phyloP scores from a whole-genome alignment of 35 echinoderm and acorn worm genomes.

The Antedon bifida region DNA sequence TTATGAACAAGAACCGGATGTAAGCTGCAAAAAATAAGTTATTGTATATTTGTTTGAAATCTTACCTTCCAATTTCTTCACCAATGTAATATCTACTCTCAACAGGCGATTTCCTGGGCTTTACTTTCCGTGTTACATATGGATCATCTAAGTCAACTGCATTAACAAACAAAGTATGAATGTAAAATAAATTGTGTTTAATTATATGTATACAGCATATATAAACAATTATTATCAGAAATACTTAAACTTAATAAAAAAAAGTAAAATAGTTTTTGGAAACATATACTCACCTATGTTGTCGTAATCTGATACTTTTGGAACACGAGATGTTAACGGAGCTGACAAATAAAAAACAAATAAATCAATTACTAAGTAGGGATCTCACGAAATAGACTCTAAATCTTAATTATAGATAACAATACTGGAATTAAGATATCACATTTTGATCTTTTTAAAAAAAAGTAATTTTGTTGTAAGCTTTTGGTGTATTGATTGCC shows the following conservation, averaged over 20 bases:
- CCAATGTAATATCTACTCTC: conserved; percentile 74
- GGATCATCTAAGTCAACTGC: conserved; percentile 50
- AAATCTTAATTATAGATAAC: no score
- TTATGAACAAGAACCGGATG: no score
- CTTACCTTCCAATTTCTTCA: conserved; percentile 86
- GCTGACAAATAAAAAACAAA: neutral
- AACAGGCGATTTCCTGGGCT: conserved; percentile 40
- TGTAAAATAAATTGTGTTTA: no score
- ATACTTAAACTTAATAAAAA: neutral
- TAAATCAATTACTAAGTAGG: neutral
- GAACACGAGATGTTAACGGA: conserved; percentile 14
- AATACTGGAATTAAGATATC: no score
- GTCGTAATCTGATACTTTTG: conserved; percentile 29
- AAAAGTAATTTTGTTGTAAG: no score
- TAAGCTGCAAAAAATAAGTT: no score
- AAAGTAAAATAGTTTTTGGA: no score
- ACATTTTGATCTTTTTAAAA: no score
- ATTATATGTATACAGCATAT: no score
- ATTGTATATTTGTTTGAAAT: neutral
- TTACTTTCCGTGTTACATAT: conserved; percentile 46
- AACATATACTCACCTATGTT: conserved; percentile 12
- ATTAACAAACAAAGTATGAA: neutral
- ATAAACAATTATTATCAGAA: neutral
- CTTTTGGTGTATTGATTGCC: no score
- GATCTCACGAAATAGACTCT: no score